Evolutionary conservation across 2,113 vertebrate genomes (phyloP).

Genomic region (Shinisaurus crocodilurus): DNA sequence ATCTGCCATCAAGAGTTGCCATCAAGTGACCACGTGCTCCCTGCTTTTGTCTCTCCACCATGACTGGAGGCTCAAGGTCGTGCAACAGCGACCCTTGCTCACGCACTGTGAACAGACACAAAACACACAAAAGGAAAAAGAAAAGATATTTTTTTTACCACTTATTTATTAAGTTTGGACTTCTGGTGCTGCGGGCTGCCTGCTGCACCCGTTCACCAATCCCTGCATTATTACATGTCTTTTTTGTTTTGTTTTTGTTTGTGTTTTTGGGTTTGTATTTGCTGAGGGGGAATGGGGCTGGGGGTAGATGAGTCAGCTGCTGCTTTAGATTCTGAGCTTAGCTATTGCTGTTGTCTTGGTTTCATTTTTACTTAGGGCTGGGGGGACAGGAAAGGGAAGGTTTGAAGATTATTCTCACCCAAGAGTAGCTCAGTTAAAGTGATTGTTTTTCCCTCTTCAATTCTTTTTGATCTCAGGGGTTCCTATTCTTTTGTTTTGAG

Average conservation of each 20-base stretch:
- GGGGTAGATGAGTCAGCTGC: not conserved
- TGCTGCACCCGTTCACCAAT: constrained; percentile 13
- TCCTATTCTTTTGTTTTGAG: constrained; percentile 22
- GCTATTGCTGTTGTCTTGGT: constrained; percentile 23
- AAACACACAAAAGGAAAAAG: constrained; percentile 25
- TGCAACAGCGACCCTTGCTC: constrained; percentile 21
- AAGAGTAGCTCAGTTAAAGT: constrained; percentile 31
- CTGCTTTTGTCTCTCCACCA: constrained; percentile 8
- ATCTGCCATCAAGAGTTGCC: not conserved
- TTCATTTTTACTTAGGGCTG: constrained; percentile 20
- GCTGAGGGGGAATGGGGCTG: constrained; percentile 3
- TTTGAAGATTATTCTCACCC: constrained; percentile 13
- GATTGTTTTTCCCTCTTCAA: constrained; percentile 28
- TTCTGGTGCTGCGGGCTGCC: constrained; percentile 28
- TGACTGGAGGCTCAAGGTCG: not conserved
- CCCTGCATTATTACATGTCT: constrained; percentile 19
- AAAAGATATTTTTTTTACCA: constrained; percentile 43
- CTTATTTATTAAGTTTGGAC: constrained; percentile 60
- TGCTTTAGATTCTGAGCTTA: constrained; percentile 34
- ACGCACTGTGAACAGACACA: constrained; percentile 55
- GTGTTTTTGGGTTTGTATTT: constrained; percentile 35
- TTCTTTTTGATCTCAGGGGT: constrained; percentile 48
- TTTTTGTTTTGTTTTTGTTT: constrained; percentile 9
- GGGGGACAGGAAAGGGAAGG: not conserved
- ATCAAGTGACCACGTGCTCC: not conserved